Percentiles rank a stretch among this genome's conserved stretches.
Evolutionary conservation across 2,888 invertebrate genomes (phyloP).

Genomic region (Agrotis ipsilon): DNA sequence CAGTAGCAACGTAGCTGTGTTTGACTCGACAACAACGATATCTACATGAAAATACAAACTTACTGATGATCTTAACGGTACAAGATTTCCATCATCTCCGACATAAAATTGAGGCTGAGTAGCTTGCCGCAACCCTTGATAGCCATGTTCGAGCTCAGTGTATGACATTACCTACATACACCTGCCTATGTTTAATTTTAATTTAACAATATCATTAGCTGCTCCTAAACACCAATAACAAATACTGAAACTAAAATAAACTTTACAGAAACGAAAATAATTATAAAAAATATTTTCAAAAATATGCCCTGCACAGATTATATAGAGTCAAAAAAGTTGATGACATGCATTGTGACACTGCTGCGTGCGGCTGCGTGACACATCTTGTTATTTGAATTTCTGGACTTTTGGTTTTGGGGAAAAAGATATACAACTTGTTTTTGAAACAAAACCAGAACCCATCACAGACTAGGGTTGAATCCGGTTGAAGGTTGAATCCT

Average conservation of each 20-base stretch:
- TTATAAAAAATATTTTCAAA: constrained; percentile 66
- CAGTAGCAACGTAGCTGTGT: constrained; percentile 18
- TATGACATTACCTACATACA: constrained; percentile 94
- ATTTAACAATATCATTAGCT: constrained; percentile 52
- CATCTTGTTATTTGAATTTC: constrained; percentile 2
- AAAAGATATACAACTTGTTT: neutral
- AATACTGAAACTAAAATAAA: constrained; percentile 44
- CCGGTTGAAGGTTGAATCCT: too few species aligned
- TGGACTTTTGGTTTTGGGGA: constrained; percentile 30
- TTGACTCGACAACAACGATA: constrained; percentile 29
- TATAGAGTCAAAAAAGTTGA: constrained; percentile 62
- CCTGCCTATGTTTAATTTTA: constrained; percentile 54
- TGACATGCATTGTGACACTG: too few species aligned
- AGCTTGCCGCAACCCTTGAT: constrained; percentile 96
- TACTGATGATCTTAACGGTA: constrained; percentile 91
- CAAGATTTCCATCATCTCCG: constrained; percentile 93
- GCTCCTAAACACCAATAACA: constrained; percentile 43
- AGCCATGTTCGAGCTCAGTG: constrained; percentile 97
- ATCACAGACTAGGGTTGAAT: neutral
- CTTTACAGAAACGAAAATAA: constrained; percentile 50
- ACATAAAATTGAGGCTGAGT: constrained; percentile 93
- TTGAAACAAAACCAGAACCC: neutral
- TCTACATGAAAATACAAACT: constrained; percentile 76
- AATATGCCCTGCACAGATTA: constrained; percentile 60
- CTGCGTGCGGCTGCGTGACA: constrained; percentile 13